Percentiles rank a stretch among this genome's conserved stretches.
Conservation (phyloP, 2,888 invertebrate species). For the Spilosoma lubricipeda region DNA sequence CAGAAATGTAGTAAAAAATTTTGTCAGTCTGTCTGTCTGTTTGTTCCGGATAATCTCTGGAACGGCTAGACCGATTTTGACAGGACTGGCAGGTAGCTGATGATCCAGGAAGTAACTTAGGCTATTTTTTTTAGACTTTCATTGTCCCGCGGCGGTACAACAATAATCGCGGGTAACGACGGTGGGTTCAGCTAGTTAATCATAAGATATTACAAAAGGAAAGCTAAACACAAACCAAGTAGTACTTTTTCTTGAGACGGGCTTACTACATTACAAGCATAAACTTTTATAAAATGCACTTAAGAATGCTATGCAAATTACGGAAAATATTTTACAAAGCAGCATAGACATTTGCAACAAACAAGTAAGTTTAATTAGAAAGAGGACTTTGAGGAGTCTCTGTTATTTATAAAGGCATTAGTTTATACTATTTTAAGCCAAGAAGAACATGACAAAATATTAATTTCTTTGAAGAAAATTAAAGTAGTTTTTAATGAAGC, state of each 20-base stretch:
- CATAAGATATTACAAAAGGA: conserved; percentile 2
- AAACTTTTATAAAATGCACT: conserved; percentile 33
- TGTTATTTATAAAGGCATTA: conserved; percentile 24
- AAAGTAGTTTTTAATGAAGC: too few relatives aligned
- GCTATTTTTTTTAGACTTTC: too few relatives aligned
- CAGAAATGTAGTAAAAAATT: too few relatives aligned
- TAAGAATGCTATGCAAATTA: conserved; percentile 49
- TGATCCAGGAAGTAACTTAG: too few relatives aligned
- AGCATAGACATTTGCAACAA: conserved; percentile 49
- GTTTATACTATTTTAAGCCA: not conserved
- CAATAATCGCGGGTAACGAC: too few relatives aligned
- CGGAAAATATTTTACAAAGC: conserved; percentile 47
- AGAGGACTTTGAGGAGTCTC: conserved; percentile 37
- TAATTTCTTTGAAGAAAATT: not conserved
- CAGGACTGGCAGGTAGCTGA: too few relatives aligned
- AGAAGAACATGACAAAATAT: not conserved
- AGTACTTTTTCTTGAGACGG: not conserved
- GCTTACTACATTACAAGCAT: conserved; percentile 26
- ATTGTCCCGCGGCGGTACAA: too few relatives aligned
- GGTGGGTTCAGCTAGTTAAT: too few relatives aligned
- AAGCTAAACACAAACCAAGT: conserved; percentile 8
- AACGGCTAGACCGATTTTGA: too few relatives aligned
- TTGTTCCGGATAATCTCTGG: too few relatives aligned
- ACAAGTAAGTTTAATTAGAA: conserved; percentile 58
- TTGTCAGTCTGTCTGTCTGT: too few relatives aligned